Conservation (phyloP, 2,113 vertebrate species). For the Chionis minor region DNA sequence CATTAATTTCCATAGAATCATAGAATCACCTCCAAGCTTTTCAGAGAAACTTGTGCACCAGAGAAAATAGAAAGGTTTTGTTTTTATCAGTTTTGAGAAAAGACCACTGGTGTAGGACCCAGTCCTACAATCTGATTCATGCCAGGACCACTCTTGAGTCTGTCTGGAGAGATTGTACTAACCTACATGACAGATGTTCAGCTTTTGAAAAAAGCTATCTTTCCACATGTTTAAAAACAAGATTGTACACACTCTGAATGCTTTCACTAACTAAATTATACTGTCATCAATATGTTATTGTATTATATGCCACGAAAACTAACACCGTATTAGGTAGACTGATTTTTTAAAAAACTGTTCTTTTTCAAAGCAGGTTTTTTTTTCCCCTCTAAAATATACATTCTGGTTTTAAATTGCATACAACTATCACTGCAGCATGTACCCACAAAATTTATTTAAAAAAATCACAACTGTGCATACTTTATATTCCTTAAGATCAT, state of each 20-base stretch:
- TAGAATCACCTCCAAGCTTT: not conserved
- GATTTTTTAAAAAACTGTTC: not conserved
- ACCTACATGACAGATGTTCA: not conserved
- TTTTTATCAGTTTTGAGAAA: not conserved
- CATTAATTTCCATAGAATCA: not conserved
- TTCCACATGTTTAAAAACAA: not conserved
- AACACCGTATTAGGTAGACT: not conserved
- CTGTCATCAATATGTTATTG: not conserved
- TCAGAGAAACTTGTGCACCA: not conserved
- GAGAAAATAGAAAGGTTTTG: not conserved
- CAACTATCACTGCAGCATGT: not conserved
- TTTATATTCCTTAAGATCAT: not conserved
- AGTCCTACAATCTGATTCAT: not conserved
- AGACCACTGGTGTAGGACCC: not conserved
- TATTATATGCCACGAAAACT: not conserved
- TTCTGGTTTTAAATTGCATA: not conserved
- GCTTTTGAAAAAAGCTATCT: not conserved
- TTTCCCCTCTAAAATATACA: not conserved
- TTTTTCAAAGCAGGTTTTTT: not conserved
- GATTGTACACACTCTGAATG: not conserved
- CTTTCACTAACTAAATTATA: not conserved
- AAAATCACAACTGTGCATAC: not conserved
- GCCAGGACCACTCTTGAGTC: not conserved
- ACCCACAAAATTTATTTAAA: not conserved
- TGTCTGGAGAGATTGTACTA: not conserved